phyloP scores from a whole-genome alignment of 2,888 invertebrate species.

The Ochropleura plecta region DNA sequence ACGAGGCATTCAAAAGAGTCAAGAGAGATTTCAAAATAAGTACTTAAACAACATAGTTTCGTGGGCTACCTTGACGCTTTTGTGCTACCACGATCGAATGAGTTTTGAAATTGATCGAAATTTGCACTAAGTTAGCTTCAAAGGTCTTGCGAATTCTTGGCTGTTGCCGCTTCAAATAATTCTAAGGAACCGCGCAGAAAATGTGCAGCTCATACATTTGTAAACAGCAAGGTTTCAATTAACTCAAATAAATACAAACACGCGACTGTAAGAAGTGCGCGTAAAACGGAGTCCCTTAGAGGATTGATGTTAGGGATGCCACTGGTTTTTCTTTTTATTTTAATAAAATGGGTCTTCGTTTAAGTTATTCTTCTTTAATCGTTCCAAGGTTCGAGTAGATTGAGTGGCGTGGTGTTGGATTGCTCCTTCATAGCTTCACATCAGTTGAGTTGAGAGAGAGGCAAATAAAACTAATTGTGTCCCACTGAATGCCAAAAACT shows the following conservation, averaged over 20 bases:
- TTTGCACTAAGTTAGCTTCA: no score
- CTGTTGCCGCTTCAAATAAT: neutral
- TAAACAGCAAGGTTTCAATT: conserved; percentile 61
- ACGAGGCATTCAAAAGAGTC: no score
- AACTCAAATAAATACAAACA: conserved; percentile 60
- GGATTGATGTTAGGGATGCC: conserved; percentile 54
- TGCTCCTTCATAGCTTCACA: neutral
- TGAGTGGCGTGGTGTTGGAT: no score
- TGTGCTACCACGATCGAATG: neutral
- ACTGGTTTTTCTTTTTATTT: neutral
- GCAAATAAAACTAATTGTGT: neutral
- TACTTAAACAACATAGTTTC: neutral
- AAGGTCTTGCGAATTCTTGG: no score
- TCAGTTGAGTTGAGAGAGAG: neutral
- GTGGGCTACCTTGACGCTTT: neutral
- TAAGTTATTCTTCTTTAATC: neutral
- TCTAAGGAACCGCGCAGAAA: neutral
- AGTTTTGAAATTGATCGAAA: neutral
- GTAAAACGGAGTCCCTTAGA: conserved; percentile 48
- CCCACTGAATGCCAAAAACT: neutral
- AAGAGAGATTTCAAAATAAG: no score
- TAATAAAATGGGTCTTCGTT: neutral
- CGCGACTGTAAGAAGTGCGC: conserved; percentile 57
- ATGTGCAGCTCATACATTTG: conserved; percentile 19
- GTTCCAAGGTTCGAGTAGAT: neutral